A percentile compares a stretch with the other conserved stretches of the same genome.
Conservation (phyloP, 64 coral and sea anemone species). For the Porites australiensis region DNA sequence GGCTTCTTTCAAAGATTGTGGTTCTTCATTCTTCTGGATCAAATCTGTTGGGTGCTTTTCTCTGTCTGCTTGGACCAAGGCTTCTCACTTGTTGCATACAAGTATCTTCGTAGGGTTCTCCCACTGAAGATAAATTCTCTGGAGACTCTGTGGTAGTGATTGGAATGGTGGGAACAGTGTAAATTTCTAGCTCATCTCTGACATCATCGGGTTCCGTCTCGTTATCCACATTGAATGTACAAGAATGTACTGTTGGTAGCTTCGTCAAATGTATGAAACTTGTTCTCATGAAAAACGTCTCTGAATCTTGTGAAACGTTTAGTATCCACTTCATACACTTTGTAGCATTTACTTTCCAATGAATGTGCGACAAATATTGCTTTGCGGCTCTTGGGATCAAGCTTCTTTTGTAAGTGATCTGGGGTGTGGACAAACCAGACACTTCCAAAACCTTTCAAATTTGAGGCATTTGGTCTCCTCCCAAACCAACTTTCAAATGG, state of each 20-base stretch:
- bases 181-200: not conserved
- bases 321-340: conserved; percentile 4
- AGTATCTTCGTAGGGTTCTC: not conserved
- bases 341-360: conserved; percentile 1
- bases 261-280: conserved; percentile 17
- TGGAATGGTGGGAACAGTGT: not conserved
- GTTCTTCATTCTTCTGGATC: not conserved
- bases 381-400: not conserved
- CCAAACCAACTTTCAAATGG: not conserved
- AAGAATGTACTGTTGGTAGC: not conserved
- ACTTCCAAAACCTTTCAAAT: not conserved
- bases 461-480: conserved; percentile 1
- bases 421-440: not conserved
- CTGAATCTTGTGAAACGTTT: conserved; percentile 6
- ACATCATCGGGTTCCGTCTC: not conserved
- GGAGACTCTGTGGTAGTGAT: too few species aligned
- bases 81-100: not conserved
- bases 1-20: not conserved
- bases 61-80: conserved; percentile 30
- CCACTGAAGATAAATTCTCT: too few species aligned
- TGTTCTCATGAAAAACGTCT: conserved; percentile 35
- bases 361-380: not conserved
- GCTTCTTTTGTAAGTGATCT: not conserved
- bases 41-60: conserved; percentile 42
- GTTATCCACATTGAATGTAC: not conserved